These are phyloP conservation scores for Glaucidium brasilianum DNA, from an alignment of 2,113 vertebrate species.

Conservation along the genomic window DNA sequence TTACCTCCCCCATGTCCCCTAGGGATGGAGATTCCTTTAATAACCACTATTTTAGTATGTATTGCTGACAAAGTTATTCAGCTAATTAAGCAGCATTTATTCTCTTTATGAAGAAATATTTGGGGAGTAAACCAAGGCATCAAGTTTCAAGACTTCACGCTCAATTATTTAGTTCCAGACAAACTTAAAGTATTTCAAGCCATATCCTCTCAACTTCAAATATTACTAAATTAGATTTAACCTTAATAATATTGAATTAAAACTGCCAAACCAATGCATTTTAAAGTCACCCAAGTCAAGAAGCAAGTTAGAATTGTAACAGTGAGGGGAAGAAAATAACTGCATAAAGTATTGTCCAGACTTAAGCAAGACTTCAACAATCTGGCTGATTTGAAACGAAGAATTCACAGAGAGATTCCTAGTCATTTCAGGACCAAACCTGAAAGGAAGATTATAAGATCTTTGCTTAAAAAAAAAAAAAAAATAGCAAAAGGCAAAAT, in stretches of 20 bases:
- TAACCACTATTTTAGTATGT: neutral
- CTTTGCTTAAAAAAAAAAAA: neutral
- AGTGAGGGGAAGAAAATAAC: neutral
- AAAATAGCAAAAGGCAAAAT: neutral
- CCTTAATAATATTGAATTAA: neutral
- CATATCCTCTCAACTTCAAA: neutral
- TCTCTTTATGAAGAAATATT: neutral
- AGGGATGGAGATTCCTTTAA: neutral
- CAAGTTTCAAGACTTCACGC: neutral
- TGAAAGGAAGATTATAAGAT: neutral
- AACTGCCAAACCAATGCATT: neutral
- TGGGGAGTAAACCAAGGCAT: neutral
- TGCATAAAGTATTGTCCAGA: neutral
- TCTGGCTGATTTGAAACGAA: neutral
- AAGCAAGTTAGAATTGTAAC: neutral
- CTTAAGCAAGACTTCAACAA: neutral
- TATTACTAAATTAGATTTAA: neutral
- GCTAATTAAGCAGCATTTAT: neutral
- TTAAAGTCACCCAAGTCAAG: neutral
- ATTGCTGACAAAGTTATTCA: neutral
- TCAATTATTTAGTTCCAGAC: neutral
- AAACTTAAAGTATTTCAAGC: neutral
- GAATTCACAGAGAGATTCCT: neutral
- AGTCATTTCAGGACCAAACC: neutral
- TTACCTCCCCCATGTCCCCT: neutral